Evolutionary conservation across 2,888 invertebrate genomes (phyloP), one percentile per base, ranked within the genome.

Genomic region (Agrenia bidenticulata): DNA sequence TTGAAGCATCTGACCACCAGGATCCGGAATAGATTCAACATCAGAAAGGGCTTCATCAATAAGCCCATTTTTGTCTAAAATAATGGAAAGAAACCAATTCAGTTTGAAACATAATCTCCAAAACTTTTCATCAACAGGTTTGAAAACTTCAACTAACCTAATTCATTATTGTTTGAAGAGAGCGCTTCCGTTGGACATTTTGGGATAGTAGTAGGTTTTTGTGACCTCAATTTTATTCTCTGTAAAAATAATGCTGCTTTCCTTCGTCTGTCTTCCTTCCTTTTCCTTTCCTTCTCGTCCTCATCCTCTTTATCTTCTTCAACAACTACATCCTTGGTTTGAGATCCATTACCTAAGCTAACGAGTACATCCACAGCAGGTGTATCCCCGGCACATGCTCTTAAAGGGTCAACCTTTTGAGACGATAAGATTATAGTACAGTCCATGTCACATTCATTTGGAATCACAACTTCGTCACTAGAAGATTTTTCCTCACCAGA

Each of bases 221-320:
- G 45, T 45, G 19, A 39, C 45, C 68, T 66, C 59, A 65, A 59
- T 60, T 75, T 72, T 4, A 76, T 39, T 55, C 61, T 67, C 32
- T 73, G 67, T 7, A 76, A 64, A 68, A 76, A 76, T 21, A 76
- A 39, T 23, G 72, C 71, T 32, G 75, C 76, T 50, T 75, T 76
- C 58, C 65, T 58, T 21, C 70, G 63, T 49, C 76, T 50, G 26
- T 73, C 73, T 56, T 69, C 60, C 42, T 71, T 72, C 19, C 70
- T 39, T 1, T 42, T 39, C 11, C 66, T 63, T 17, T 61, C 63
- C 13, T 66, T 67, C 19, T 70, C 73, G 13, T 64, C 57, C 26
- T 59, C 66, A 51, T 45, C n/a, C 15, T 45, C 45, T 45, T 39
- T 37, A n/a, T 27, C 21, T 27, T 58, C 11, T 5, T 58, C 58